Evolutionary conservation across 2,888 invertebrate species (phyloP).

Genomic region (Polydrusus cervinus): DNA sequence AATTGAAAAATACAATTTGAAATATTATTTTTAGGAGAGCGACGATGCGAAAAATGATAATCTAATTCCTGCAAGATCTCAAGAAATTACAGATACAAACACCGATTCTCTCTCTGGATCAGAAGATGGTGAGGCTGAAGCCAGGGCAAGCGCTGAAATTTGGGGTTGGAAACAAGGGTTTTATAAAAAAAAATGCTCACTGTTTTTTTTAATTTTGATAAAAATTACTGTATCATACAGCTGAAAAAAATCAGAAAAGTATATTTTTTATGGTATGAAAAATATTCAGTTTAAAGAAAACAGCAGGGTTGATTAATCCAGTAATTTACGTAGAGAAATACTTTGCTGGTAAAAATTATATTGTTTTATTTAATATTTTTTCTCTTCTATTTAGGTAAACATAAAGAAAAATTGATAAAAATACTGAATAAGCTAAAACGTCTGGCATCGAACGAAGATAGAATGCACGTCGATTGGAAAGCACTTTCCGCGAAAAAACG

Average conservation of each 20-base stretch:
- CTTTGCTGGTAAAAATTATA: too few species aligned
- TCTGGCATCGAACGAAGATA: constrained; percentile 60
- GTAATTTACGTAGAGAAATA: too few species aligned
- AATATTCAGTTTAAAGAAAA: not conserved
- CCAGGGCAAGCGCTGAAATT: not conserved
- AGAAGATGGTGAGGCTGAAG: not conserved
- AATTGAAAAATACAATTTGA: too few species aligned
- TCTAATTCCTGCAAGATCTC: not conserved
- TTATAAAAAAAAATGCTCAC: not conserved
- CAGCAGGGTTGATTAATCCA: not conserved
- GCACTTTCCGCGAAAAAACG: constrained; percentile 61
- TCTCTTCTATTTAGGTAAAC: constrained; percentile 50
- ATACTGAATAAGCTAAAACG: constrained; percentile 62
- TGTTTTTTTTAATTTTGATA: not conserved
- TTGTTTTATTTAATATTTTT: too few species aligned
- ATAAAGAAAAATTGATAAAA: constrained; percentile 60
- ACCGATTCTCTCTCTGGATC: constrained; percentile 3
- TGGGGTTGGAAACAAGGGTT: not conserved
- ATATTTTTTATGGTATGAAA: too few species aligned
- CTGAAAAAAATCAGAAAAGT: too few species aligned
- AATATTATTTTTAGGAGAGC: not conserved
- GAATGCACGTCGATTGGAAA: constrained; percentile 63
- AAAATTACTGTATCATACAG: too few species aligned
- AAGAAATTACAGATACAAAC: not conserved
- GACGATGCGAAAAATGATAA: not conserved